Evolutionary conservation across 2,888 invertebrate species (phyloP), one percentile per base, ranked within the genome.

Genomic region (Baccha elongata): DNA sequence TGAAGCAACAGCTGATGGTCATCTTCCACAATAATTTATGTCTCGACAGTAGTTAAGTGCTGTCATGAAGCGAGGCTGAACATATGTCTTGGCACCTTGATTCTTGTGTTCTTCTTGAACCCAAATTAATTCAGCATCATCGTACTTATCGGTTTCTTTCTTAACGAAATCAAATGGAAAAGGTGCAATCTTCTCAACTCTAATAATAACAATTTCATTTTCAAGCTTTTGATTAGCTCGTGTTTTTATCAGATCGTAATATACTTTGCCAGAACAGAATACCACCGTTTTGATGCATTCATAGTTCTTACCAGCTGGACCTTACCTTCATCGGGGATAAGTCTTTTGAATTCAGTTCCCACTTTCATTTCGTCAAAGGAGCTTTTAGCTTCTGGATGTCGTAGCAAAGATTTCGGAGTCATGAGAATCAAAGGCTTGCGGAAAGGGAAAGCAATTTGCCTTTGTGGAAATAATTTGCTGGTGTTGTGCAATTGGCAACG

Each of bases 401-500:
- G 94, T 87, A 99, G 93, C 88, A 99, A 92, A 46, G 98, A 98
- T 92, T 99, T 99, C 83, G 99, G 99, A 74, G 99, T 98, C 96
- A 99, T 97, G 64, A 99, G 91, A 87, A 99, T 95, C 87, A 99
- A 93, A 48, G 99, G 99, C 92, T 99, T 99, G 88, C 99, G 95
- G 95, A 99, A 99, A 1, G 99, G 98, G 88, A 99, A 91, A 68
- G 96, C 95, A 87, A 99, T 97, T 92, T 99, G 99, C 74, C 99
- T 93, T 85, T 96, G 92, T 99, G 99, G 94, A 97, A 99, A 89
- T 96, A 95, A 89, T 99, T 99, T 40, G 98, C 99, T 4, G 99
- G 99, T 2, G 97, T 96, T 62, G 98, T 97, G 91, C 97, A 96
- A 91, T 99, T 99, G 58, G 98, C 98, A 69, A 97, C 97, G 88